Percentiles rank a stretch among this genome's conserved stretches.
Conservation (phyloP, 2,797 vertebrate species). For the Urocyon cinereoargenteus region DNA sequence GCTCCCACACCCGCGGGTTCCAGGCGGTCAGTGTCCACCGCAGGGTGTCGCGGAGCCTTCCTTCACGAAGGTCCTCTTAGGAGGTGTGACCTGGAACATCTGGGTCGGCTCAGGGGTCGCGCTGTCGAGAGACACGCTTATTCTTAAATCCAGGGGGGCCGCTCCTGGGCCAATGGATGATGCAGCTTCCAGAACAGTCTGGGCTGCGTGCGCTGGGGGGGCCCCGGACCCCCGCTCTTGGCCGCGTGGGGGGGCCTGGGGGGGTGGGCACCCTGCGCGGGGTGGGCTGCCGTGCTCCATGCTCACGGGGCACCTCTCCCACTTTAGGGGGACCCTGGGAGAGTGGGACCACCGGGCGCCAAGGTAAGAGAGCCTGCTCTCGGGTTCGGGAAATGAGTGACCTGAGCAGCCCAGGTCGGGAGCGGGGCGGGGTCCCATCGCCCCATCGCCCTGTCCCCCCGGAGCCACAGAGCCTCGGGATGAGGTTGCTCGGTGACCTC, state of each 20-base stretch:
- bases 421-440: not conserved
- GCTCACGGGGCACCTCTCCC: not conserved
- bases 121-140: accelerated
- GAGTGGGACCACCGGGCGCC: slow-evolving; percentile 89
- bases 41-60: not conserved
- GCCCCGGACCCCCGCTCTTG: not conserved
- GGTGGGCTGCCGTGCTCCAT: accelerated
- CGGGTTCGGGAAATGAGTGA: accelerated
- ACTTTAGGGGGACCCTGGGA: slow-evolving; percentile 88
- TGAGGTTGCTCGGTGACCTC: accelerated
- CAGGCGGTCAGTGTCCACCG: accelerated
- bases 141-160: not conserved
- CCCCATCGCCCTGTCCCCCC: accelerated
- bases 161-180: not conserved
- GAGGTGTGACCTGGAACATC: no score
- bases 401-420: not conserved
- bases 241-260: no score
- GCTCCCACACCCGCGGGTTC: not conserved
- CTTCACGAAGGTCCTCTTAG: no score
- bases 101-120: not conserved
- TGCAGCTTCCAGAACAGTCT: not conserved
- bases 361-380: slow-evolving; percentile 86
- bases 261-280: accelerated
- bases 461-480: not conserved
- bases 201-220: accelerated